Evolutionary conservation across 1,140 invertebrate genomes (phyloP).

Genomic region (Solenopsis fugax): DNA sequence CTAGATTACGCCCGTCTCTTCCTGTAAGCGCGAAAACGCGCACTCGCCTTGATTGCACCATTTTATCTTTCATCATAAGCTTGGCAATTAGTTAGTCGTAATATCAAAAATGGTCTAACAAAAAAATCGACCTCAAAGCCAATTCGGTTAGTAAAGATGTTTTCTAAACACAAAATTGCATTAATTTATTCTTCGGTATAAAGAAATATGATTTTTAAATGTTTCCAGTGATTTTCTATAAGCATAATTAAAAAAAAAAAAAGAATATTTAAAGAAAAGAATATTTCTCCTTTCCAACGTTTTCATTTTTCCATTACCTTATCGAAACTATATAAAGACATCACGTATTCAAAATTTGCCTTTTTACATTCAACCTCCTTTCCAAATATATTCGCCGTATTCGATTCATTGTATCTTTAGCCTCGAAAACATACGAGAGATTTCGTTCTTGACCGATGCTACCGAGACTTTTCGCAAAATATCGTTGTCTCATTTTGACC

Average conservation of each 20-base stretch:
- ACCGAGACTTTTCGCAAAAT: conserved; percentile 32
- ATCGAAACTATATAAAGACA: neutral
- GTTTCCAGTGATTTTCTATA: neutral
- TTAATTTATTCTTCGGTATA: neutral
- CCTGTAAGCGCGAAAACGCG: conserved; percentile 1
- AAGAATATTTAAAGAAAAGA: conserved; percentile 5
- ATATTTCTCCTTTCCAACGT: no score
- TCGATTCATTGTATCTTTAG: neutral
- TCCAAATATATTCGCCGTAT: neutral
- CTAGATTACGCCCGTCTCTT: conserved; percentile 30
- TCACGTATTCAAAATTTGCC: conserved; percentile 6
- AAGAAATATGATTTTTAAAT: neutral
- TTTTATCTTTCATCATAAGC: neutral
- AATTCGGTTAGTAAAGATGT: neutral
- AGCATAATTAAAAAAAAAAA: neutral
- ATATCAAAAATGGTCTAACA: neutral
- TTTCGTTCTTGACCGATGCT: neutral
- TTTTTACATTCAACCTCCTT: neutral
- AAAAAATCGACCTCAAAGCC: neutral
- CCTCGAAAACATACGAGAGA: neutral
- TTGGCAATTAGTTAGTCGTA: neutral
- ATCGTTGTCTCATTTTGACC: conserved; percentile 19
- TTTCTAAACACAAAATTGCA: neutral
- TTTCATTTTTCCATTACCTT: neutral
- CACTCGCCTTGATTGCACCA: neutral